Evolutionary conservation across 2,888 invertebrate genomes (phyloP).

Genomic region (Hetaerina titia): DNA sequence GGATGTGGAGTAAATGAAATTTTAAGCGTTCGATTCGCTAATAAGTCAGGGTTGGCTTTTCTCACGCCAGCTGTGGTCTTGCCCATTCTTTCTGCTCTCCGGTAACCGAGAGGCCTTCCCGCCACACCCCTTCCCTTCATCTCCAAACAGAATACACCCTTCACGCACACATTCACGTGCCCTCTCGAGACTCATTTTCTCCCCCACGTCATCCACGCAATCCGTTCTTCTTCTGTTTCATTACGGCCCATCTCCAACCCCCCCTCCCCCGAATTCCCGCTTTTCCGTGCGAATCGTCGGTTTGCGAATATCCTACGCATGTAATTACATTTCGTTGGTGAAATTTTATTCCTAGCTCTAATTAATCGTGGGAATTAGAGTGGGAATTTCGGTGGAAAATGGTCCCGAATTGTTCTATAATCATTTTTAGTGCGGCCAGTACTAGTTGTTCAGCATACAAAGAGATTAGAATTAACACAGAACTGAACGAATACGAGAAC

Average conservation of each 20-base stretch:
- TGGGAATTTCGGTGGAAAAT: no score
- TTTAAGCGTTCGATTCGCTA: constrained; percentile 64
- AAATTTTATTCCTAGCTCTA: neutral
- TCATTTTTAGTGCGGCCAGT: no score
- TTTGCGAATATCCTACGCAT: neutral
- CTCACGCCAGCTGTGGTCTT: constrained; percentile 56
- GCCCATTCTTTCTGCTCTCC: constrained; percentile 20
- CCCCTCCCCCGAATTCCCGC: neutral
- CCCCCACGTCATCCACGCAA: neutral
- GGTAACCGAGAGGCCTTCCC: neutral
- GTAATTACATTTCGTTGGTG: neutral
- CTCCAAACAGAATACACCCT: neutral
- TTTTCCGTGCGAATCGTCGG: neutral
- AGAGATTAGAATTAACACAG: no score
- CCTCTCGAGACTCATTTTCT: neutral
- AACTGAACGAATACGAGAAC: no score
- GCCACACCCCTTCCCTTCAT: neutral
- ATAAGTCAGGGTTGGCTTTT: constrained; percentile 62
- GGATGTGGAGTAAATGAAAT: constrained; percentile 44
- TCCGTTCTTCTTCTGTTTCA: neutral
- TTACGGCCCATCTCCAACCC: neutral
- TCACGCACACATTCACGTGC: neutral
- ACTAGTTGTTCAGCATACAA: no score
- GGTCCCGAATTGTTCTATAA: no score
- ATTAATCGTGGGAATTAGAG: no score